phyloP scores from a whole-genome alignment of 2,888 invertebrate species.

The Megaustenia siamemsis region DNA sequence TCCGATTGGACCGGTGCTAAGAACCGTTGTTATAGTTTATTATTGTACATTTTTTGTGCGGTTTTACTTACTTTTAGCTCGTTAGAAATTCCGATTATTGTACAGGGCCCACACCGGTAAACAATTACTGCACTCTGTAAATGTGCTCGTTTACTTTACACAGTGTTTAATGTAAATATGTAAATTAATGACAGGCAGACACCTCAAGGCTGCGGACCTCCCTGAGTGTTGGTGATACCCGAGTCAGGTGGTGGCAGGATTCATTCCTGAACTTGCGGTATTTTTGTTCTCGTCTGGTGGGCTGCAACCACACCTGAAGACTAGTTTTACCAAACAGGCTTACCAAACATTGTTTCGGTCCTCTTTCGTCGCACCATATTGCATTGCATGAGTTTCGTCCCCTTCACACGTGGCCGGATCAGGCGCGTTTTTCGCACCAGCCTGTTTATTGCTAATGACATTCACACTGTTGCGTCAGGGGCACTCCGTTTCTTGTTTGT shows the following conservation, averaged over 20 bases:
- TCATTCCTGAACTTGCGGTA: background rate
- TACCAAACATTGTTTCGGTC: too few relatives aligned
- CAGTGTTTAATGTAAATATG: background rate
- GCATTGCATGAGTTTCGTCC: constrained; percentile 13
- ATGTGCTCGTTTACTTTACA: background rate
- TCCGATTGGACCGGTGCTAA: too few relatives aligned
- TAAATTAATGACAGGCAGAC: constrained; percentile 3
- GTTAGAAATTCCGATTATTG: background rate
- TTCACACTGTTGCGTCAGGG: constrained; percentile 35
- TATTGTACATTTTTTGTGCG: too few relatives aligned
- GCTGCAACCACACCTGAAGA: constrained; percentile 10
- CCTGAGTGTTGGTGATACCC: constrained; percentile 2
- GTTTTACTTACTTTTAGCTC: too few relatives aligned
- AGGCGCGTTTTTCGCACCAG: constrained; percentile 6
- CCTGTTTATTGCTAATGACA: constrained; percentile 35
- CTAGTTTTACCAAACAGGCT: background rate
- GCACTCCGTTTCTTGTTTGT: background rate
- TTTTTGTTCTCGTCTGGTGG: background rate
- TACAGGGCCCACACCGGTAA: background rate
- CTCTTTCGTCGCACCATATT: background rate
- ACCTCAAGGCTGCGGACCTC: constrained; percentile 4
- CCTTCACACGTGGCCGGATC: constrained; percentile 5
- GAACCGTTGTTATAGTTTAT: too few relatives aligned
- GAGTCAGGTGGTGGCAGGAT: constrained; percentile 21
- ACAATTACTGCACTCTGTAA: background rate